These are phyloP conservation scores for Drosophila serrata DNA, from an alignment of 1,140 invertebrate genomes.

Conservation along the genomic window DNA sequence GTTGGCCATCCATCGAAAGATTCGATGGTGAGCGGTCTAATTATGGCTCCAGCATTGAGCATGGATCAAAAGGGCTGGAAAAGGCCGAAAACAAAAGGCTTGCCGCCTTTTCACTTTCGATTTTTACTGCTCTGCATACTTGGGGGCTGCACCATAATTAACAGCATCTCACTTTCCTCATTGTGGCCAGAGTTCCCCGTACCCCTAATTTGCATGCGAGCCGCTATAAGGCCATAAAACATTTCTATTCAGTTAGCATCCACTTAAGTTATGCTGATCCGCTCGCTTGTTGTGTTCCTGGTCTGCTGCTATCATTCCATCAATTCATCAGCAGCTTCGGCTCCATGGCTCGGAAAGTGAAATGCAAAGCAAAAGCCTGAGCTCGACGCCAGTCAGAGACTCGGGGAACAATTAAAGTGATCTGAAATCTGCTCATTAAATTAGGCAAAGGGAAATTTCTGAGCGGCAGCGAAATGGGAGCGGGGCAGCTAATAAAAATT, in stretches of 20 bases:
- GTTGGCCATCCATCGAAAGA: constrained; percentile 28
- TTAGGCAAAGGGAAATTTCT: constrained; percentile 79
- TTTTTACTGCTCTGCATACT: constrained; percentile 56
- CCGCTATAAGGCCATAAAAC: constrained; percentile 76
- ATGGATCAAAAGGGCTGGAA: constrained; percentile 25
- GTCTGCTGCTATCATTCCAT: constrained; percentile 60
- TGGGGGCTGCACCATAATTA: constrained; percentile 72
- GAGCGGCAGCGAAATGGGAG: constrained; percentile 49
- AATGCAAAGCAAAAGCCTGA: constrained; percentile 37
- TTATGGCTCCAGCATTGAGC: constrained; percentile 47
- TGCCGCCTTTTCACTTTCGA: constrained; percentile 71
- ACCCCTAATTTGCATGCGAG: constrained; percentile 71
- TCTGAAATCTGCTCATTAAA: constrained; percentile 76
- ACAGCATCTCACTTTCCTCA: constrained; percentile 65
- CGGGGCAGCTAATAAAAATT: constrained; percentile 65
- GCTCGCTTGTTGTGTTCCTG: constrained; percentile 28
- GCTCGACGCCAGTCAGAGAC: constrained; percentile 4
- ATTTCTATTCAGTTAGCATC: constrained; percentile 75
- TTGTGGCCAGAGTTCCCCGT: constrained; percentile 44
- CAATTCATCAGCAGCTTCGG: constrained; percentile 63
- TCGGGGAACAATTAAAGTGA: constrained; percentile 70
- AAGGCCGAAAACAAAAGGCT: constrained; percentile 4
- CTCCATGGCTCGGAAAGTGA: constrained; percentile 70
- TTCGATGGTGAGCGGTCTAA: constrained; percentile 58
- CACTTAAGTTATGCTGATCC: constrained; percentile 65